These are phyloP conservation scores for Charina bottae DNA, from an alignment of 2,113 vertebrate species.

Conservation along the genomic window DNA sequence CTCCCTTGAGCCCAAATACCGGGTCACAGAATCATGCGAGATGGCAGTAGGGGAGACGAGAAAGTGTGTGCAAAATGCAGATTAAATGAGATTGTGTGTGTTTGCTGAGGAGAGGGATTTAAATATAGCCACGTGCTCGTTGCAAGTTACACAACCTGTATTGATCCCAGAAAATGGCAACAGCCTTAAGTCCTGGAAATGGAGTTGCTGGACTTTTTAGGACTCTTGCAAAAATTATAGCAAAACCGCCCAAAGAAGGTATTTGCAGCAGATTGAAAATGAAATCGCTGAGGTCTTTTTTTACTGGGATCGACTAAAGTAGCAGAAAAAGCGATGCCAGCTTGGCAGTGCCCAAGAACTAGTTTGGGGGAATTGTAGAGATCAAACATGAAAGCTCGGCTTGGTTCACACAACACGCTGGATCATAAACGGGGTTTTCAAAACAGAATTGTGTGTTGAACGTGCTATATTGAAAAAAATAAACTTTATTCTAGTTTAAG, in stretches of 20 bases:
- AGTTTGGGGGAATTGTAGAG: not conserved
- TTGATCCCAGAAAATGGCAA: not conserved
- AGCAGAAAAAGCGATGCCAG: not conserved
- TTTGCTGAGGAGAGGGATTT: not conserved
- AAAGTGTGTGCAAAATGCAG: not conserved
- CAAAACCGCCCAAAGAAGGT: not conserved
- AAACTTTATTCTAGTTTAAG: too few species aligned
- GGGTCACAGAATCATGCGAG: slow-evolving; percentile 3
- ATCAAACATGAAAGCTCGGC: not conserved
- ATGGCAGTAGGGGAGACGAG: not conserved
- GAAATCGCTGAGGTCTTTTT: not conserved
- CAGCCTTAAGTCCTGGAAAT: not conserved
- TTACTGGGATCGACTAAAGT: not conserved
- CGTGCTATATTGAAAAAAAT: not conserved
- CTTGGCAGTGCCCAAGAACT: not conserved
- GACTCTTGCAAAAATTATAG: not conserved
- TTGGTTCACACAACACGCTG: not conserved
- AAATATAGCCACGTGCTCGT: not conserved
- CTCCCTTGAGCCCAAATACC: not conserved
- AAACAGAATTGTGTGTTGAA: not conserved
- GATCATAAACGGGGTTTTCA: not conserved
- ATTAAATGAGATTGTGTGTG: not conserved
- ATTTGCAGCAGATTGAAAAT: not conserved
- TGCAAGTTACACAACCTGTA: not conserved
- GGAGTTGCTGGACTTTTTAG: not conserved